Evolutionary conservation across 2,888 invertebrate genomes (phyloP).

Genomic region (Actias luna): DNA sequence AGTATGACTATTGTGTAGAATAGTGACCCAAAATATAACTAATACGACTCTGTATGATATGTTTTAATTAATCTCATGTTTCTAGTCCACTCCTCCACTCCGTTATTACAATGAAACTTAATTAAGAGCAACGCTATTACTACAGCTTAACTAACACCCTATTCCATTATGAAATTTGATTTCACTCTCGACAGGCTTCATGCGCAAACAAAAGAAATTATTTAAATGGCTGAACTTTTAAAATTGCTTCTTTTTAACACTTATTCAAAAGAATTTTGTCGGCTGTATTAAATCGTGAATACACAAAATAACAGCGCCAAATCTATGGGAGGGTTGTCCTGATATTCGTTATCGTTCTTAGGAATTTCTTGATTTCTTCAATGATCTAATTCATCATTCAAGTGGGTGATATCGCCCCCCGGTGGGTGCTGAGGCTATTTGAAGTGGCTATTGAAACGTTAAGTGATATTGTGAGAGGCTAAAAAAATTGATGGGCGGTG

Average conservation of each 20-base stretch:
- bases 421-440: too few relatives aligned
- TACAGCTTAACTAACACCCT: slow-evolving; percentile 12
- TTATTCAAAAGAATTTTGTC: background rate
- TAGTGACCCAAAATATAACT: background rate
- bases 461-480: too few relatives aligned
- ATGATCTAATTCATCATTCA: too few relatives aligned
- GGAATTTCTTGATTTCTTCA: too few relatives aligned
- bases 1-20: background rate
- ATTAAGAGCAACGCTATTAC: slow-evolving; percentile 18
- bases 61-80: background rate
- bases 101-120: slow-evolving; percentile 11
- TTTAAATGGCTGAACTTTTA: background rate
- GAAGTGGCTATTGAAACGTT: too few relatives aligned
- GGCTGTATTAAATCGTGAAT: background rate
- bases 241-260: background rate
- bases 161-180: slow-evolving; percentile 12
- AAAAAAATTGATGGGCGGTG: too few relatives aligned
- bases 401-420: too few relatives aligned
- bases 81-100: slow-evolving; percentile 11
- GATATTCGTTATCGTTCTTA: background rate
- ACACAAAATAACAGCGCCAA: background rate
- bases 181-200: background rate
- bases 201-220: background rate
- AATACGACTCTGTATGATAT: slow-evolving; percentile 2
- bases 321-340: background rate